A percentile compares a stretch with the other conserved stretches of the same genome.
Conservation (phyloP, 2,888 invertebrate genomes). For the Lumbricus terrestris region DNA sequence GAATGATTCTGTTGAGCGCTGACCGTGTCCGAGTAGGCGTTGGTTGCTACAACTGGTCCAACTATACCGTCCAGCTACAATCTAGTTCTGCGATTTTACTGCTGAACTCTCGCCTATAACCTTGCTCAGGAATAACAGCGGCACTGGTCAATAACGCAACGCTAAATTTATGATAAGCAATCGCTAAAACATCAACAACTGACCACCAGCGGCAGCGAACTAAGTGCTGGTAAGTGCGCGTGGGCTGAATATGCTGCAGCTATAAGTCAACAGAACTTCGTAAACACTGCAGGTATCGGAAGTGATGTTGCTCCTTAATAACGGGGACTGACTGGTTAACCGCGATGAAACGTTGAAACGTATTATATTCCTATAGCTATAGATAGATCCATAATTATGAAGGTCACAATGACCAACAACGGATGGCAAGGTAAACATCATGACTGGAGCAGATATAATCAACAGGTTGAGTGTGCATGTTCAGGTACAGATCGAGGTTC, state of each 20-base stretch:
- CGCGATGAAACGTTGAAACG: not conserved
- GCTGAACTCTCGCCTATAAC: not conserved
- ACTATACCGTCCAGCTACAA: not conserved
- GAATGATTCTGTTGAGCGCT: not conserved
- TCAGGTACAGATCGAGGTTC: not conserved
- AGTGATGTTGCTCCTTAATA: not conserved
- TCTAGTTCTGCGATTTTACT: not conserved
- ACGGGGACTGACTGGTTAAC: not conserved
- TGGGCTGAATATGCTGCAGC: too few species aligned
- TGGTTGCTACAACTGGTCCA: not conserved
- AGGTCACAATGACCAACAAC: not conserved
- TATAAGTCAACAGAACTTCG: too few species aligned
- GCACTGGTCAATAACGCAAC: too few species aligned
- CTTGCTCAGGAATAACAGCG: too few species aligned
- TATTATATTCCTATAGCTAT: too few species aligned
- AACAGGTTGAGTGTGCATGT: not conserved
- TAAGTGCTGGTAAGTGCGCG: too few species aligned
- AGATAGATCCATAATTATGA: not conserved
- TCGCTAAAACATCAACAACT: too few species aligned
- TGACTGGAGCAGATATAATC: not conserved
- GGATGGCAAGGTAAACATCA: not conserved
- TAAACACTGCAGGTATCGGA: not conserved
- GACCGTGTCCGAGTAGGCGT: not conserved
- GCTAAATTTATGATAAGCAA: too few species aligned
- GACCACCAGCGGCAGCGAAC: too few species aligned